These are phyloP conservation scores for Metacarcinus magister DNA, from an alignment of 2,888 invertebrate genomes.

Conservation along the genomic window DNA sequence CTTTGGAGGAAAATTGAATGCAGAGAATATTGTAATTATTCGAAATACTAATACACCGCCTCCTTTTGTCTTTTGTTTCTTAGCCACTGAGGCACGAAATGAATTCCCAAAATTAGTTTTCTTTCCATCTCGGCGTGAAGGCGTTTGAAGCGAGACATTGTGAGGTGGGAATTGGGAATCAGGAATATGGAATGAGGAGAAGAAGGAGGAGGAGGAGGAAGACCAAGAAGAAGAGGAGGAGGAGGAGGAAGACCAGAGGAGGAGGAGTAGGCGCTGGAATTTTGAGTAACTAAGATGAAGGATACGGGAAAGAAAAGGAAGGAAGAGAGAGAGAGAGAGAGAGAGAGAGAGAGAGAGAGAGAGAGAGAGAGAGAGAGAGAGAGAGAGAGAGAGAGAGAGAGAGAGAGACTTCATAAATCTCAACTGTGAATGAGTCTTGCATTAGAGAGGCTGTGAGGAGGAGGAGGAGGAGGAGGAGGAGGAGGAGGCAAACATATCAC, in stretches of 20 bases:
- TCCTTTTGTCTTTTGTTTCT: slow-evolving; percentile 67
- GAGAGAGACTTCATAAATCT: not conserved
- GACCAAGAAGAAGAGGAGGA: no score
- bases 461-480: not conserved
- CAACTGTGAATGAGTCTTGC: not conserved
- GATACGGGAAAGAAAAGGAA: not conserved
- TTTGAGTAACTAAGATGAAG: not conserved
- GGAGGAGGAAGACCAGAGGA: slow-evolving; percentile 55
- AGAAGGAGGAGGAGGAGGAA: slow-evolving; percentile 38
- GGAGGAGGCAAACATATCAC: not conserved
- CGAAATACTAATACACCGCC: slow-evolving; percentile 73
- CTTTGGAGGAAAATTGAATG: slow-evolving; percentile 66
- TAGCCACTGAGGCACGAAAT: slow-evolving; percentile 75
- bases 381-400: not conserved
- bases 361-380: not conserved
- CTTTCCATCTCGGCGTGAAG: slow-evolving; percentile 77
- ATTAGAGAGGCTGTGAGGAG: not conserved
- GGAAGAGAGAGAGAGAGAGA: not conserved
- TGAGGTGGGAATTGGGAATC: slow-evolving; percentile 75
- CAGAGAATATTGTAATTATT: slow-evolving; percentile 80
- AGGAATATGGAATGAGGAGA: slow-evolving; percentile 68
- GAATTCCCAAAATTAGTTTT: slow-evolving; percentile 81
- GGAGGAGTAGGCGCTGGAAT: slow-evolving; percentile 27
- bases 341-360: not conserved
- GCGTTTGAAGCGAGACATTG: slow-evolving; percentile 71